These are phyloP conservation scores for Etheostoma cragini DNA, from an alignment of 2,113 vertebrate species.

Conservation along the genomic window DNA sequence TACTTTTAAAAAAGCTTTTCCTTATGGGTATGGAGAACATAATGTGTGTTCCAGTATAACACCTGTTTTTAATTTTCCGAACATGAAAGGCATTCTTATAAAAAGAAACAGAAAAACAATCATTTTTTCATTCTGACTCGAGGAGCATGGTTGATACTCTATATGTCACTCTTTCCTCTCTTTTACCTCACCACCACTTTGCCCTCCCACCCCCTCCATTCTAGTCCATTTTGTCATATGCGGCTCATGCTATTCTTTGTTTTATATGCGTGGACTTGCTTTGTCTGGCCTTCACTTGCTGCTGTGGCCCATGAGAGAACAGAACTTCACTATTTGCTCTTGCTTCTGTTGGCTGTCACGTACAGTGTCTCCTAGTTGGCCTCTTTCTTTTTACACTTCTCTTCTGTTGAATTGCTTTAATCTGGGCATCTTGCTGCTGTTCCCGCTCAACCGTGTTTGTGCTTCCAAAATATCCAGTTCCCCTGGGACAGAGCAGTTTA, in stretches of 20 bases:
- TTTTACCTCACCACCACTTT: constrained; percentile 20
- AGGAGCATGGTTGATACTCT: constrained; percentile 75
- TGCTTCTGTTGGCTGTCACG: constrained; percentile 34
- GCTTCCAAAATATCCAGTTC: constrained; percentile 45
- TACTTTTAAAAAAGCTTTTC: constrained; percentile 87
- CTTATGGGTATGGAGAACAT: constrained; percentile 85
- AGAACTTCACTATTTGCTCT: constrained; percentile 62
- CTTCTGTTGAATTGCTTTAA: constrained; percentile 17
- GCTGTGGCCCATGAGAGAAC: constrained; percentile 78
- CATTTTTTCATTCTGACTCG: constrained; percentile 90
- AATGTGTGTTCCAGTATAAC: constrained; percentile 91
- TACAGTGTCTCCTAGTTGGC: constrained; percentile 17
- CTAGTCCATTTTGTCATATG: constrained; percentile 41
- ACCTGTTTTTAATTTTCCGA: constrained; percentile 98
- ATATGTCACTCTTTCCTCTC: constrained; percentile 54
- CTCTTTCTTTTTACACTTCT: background rate
- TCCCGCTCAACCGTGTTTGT: constrained; percentile 24
- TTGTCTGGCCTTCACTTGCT: constrained; percentile 70
- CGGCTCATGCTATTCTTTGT: constrained; percentile 52
- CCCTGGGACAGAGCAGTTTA: constrained; percentile 50
- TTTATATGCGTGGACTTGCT: constrained; percentile 54
- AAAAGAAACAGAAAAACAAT: constrained; percentile 92
- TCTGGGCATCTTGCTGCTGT: constrained; percentile 29
- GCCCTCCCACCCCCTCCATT: background rate
- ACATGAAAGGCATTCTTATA: constrained; percentile 96